Conservation (phyloP, 2,113 vertebrate genomes). For the Apistogramma diplotaenia region DNA sequence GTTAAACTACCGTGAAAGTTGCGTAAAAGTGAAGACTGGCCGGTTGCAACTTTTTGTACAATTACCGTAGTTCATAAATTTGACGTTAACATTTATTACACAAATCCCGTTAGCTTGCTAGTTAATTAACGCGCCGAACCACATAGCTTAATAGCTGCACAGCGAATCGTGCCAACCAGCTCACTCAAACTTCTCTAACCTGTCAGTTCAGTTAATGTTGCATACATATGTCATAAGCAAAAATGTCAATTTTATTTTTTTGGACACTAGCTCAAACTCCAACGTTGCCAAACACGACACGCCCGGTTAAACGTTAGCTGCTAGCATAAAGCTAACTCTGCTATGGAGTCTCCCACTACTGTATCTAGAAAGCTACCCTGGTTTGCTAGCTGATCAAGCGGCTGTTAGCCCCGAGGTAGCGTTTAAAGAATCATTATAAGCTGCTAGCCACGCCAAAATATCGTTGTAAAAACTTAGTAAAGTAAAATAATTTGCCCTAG, state of each 20-base stretch:
- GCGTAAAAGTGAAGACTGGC: not conserved
- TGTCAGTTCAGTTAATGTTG: not conserved
- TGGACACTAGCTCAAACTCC: not conserved
- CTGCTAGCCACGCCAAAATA: too few species aligned
- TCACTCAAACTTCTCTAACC: not conserved
- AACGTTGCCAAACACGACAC: not conserved
- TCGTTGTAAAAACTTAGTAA: too few species aligned
- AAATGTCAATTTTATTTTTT: not conserved
- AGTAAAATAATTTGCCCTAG: too few species aligned
- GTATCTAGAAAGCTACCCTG: conserved; percentile 27
- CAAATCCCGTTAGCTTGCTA: conserved; percentile 12
- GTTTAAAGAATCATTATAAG: not conserved
- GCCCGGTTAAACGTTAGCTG: not conserved
- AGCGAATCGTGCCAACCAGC: not conserved
- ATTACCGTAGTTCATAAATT: not conserved
- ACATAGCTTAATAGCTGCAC: not conserved
- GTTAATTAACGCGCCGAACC: conserved; percentile 51
- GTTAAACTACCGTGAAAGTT: not conserved
- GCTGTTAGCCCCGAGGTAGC: not conserved
- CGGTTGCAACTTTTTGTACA: not conserved
- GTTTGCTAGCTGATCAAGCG: not conserved
- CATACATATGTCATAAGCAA: not conserved
- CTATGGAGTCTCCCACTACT: conserved; percentile 39
- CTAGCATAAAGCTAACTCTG: conserved; percentile 25
- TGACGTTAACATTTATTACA: not conserved